These are phyloP conservation scores for Nephrotoma appendiculata DNA, from an alignment of 2,888 invertebrate species.

Conservation along the genomic window DNA sequence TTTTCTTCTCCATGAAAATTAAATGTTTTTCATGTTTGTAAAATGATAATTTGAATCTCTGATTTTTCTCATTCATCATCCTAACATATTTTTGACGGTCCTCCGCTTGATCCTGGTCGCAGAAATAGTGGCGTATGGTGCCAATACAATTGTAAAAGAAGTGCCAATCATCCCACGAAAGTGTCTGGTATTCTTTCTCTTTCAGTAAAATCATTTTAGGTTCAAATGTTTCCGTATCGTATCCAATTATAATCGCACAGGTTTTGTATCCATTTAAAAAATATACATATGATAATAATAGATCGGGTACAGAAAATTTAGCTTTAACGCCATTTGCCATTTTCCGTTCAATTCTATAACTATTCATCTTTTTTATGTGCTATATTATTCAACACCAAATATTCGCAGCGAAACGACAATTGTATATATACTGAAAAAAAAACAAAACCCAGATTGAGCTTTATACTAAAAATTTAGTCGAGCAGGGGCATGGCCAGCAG, in stretches of 20 bases:
- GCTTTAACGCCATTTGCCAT: background rate
- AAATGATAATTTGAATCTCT: background rate
- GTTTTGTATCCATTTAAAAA: background rate
- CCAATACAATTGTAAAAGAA: background rate
- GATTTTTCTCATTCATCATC: background rate
- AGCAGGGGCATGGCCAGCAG: no score
- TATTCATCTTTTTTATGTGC: no score
- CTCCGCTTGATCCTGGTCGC: background rate
- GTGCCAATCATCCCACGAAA: no score
- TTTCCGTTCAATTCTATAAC: background rate
- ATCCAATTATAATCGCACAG: background rate
- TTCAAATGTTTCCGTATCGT: background rate
- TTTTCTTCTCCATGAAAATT: background rate
- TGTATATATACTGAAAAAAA: no score
- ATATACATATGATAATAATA: background rate
- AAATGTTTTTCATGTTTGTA: background rate
- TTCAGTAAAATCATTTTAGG: background rate
- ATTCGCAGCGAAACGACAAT: no score
- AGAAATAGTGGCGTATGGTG: background rate
- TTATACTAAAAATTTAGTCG: background rate
- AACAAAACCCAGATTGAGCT: no score
- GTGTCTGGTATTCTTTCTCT: background rate
- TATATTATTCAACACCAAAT: no score
- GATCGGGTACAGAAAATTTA: background rate
- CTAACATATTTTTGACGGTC: background rate